Percentiles rank a stretch among this genome's conserved stretches.
Evolutionary conservation across 2,113 vertebrate genomes (phyloP).

Genomic region (Sciurus niger): DNA sequence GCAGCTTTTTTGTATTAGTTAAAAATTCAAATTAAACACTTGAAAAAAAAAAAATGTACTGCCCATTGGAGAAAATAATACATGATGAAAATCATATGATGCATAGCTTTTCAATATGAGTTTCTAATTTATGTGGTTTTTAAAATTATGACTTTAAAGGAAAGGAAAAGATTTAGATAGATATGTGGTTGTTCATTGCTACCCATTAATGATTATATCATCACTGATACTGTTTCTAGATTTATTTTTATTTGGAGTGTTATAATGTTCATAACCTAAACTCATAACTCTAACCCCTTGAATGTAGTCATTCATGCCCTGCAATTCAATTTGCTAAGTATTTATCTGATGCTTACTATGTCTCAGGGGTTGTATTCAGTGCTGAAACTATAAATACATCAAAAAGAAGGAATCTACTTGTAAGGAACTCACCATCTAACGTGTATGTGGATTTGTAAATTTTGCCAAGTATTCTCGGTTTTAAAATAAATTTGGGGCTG

Average conservation of each 20-base stretch:
- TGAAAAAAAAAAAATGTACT: not conserved
- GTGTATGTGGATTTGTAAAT: not conserved
- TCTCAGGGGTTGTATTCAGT: not conserved
- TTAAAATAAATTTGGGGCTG: constrained; percentile 47
- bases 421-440: not conserved
- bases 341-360: not conserved
- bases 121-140: not conserved
- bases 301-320: not conserved
- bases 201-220: not conserved
- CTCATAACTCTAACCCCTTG: not conserved
- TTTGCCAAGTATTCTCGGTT: not conserved
- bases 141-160: not conserved
- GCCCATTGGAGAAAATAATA: not conserved
- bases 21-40: not conserved
- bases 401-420: not conserved
- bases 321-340: not conserved
- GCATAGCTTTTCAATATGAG: constrained; percentile 9
- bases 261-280: not conserved
- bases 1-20: not conserved
- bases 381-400: not conserved
- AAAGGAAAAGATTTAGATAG: not conserved
- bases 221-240: not conserved
- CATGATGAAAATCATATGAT: not conserved
- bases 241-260: constrained; percentile 4
- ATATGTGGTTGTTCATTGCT: not conserved